A percentile compares a stretch with the other conserved stretches of the same genome.
Evolutionary conservation across 2,113 vertebrate genomes (phyloP).

Genomic region (Pangasianodon gigas): DNA sequence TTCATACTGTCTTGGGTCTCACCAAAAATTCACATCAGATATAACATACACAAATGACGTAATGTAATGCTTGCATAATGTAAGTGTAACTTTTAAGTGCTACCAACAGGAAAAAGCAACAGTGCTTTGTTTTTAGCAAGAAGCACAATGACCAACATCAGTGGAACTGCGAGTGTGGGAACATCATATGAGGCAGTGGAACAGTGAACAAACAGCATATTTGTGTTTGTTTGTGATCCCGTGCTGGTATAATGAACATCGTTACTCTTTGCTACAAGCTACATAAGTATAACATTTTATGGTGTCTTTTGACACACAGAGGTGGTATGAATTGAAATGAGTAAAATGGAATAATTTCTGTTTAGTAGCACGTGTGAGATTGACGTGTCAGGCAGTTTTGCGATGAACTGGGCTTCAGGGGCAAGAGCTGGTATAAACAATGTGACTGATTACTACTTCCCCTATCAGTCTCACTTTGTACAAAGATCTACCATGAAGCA

Average conservation of each 20-base stretch:
- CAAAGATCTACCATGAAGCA: constrained; percentile 36
- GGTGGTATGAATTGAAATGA: not conserved
- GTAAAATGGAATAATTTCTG: not conserved
- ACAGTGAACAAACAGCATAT: not conserved
- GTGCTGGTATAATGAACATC: not conserved
- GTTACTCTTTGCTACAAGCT: not conserved
- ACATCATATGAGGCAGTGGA: not conserved
- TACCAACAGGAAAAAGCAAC: not conserved
- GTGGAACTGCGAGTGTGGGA: not conserved
- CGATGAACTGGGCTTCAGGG: not conserved
- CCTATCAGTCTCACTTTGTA: not conserved
- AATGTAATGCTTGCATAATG: not conserved
- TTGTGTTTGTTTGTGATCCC: not conserved
- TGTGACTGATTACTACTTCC: constrained; percentile 14
- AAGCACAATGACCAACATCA: not conserved
- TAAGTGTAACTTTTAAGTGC: not conserved
- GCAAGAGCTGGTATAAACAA: not conserved
- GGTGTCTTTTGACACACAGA: not conserved
- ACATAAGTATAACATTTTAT: not conserved
- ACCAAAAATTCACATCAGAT: not conserved
- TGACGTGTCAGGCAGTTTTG: not conserved
- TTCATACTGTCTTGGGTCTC: not conserved
- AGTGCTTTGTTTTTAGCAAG: not conserved
- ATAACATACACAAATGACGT: not conserved
- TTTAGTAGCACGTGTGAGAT: not conserved